These are phyloP conservation scores for Microctonus brassicae DNA, from an alignment of 2,888 invertebrate species.

Conservation along the genomic window DNA sequence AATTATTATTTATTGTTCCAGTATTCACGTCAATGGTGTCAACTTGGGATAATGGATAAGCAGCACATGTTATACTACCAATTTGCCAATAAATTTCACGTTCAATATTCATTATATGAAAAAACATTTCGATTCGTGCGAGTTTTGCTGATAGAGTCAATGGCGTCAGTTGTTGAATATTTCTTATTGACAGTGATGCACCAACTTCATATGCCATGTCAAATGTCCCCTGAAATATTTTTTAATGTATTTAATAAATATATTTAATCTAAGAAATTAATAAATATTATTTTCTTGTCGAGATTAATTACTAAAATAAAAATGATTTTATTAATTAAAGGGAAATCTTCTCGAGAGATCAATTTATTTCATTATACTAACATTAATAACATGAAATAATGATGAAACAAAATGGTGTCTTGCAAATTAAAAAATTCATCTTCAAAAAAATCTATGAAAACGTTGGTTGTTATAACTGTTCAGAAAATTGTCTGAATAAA, in stretches of 20 bases:
- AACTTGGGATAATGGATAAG: slow-evolving; percentile 93
- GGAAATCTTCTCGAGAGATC: too few species aligned
- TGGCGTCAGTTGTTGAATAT: slow-evolving; percentile 90
- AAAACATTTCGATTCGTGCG: slow-evolving; percentile 95
- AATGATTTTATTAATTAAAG: too few species aligned
- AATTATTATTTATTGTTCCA: slow-evolving; percentile 94
- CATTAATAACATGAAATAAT: too few species aligned
- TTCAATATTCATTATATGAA: slow-evolving; percentile 96
- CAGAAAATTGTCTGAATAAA: too few species aligned
- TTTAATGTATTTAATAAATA: not conserved
- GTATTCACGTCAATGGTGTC: slow-evolving; percentile 95
- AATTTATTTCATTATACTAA: too few species aligned
- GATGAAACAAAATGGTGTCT: too few species aligned
- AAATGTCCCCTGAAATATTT: slow-evolving; percentile 80
- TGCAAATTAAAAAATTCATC: too few species aligned
- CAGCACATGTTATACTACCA: slow-evolving; percentile 95
- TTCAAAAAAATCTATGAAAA: too few species aligned
- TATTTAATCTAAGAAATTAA: too few species aligned
- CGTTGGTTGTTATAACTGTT: too few species aligned
- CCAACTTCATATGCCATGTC: slow-evolving; percentile 96
- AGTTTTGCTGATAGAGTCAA: slow-evolving; percentile 93
- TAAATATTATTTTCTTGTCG: too few species aligned
- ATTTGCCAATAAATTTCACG: slow-evolving; percentile 98
- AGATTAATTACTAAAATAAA: too few species aligned
- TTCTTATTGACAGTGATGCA: slow-evolving; percentile 87